Conservation (phyloP, 1,140 invertebrate genomes). For the Acyrthosiphon pisum region DNA sequence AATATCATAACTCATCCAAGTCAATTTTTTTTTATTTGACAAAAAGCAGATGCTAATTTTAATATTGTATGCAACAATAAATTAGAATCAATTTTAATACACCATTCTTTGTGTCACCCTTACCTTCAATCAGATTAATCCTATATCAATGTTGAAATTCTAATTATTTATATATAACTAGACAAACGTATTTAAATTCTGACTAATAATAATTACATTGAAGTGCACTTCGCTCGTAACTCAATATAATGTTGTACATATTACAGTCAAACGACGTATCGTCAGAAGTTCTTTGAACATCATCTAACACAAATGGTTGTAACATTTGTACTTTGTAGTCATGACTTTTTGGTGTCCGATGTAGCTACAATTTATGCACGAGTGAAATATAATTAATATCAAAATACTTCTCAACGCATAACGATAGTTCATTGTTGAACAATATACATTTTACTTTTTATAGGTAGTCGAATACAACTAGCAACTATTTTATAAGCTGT, state of each 20-base stretch:
- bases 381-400: neutral
- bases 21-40: neutral
- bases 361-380: neutral
- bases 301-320: neutral
- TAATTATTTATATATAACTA: neutral
- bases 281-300: neutral
- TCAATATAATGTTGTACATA: neutral
- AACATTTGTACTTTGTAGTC: neutral
- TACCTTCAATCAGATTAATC: neutral
- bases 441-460: neutral
- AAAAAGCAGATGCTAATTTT: neutral
- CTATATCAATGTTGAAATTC: neutral
- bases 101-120: neutral
- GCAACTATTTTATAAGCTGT: too few relatives aligned
- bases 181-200: neutral
- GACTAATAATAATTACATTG: neutral
- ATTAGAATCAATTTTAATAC: neutral
- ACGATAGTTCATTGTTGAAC: neutral
- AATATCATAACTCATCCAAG: neutral
- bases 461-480: neutral
- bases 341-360: neutral
- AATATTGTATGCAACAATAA: neutral
- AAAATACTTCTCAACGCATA: neutral
- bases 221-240: neutral
- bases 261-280: neutral